Evolutionary conservation across 1,140 invertebrate genomes (phyloP).

Genomic region (Heliconius nattereri): DNA sequence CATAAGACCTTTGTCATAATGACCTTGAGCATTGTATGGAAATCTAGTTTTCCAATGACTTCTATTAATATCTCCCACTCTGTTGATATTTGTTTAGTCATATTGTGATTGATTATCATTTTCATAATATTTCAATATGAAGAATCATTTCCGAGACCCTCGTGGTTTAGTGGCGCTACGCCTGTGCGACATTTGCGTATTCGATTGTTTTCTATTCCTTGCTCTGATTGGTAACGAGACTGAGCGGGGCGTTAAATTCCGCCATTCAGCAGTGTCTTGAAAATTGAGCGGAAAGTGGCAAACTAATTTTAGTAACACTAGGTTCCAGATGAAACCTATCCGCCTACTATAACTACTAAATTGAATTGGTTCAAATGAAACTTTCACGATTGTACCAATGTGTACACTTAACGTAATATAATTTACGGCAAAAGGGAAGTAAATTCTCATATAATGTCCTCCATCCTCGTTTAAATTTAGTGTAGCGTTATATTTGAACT

Average conservation of each 20-base stretch:
- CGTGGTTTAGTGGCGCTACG: not conserved
- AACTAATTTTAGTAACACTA: too few species aligned
- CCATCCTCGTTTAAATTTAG: too few species aligned
- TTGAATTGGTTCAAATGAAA: too few species aligned
- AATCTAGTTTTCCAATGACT: not conserved
- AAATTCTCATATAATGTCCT: too few species aligned
- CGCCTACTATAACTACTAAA: too few species aligned
- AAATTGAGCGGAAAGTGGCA: not conserved
- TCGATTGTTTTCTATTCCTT: not conserved
- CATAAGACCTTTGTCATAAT: not conserved
- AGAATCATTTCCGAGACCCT: not conserved
- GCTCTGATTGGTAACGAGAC: not conserved
- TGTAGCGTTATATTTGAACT: too few species aligned
- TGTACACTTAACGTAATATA: too few species aligned
- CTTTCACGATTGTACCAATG: too few species aligned
- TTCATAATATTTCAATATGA: not conserved
- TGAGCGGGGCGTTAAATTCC: not conserved
- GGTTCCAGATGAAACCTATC: too few species aligned
- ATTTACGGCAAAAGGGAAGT: too few species aligned
- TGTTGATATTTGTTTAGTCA: not conserved
- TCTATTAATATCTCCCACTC: not conserved
- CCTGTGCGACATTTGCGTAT: not conserved
- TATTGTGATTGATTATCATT: slow-evolving; percentile 4
- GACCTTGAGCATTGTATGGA: not conserved
- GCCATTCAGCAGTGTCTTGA: not conserved